Base-by-base conservation (phyloP, 1,140 invertebrate genomes). In the Armadillidium nasatum region DNA sequence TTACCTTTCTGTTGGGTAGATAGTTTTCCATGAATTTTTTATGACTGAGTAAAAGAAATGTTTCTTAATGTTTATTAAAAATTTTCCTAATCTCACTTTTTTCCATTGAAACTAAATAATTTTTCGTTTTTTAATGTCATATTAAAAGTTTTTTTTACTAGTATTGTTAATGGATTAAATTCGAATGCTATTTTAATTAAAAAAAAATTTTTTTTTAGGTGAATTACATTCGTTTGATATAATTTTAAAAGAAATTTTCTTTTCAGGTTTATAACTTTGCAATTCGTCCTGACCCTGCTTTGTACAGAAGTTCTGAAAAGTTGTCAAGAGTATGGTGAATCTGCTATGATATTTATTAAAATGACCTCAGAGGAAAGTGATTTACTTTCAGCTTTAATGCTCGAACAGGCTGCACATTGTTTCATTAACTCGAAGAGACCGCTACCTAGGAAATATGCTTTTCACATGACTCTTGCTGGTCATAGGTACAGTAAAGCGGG, bases 311-410 rank as follows among this genome's bases (percentile, higher is more conserved):
- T 93, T 82, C 85, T 98, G 43, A 92, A 92, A 83, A 89, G 88
- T 68, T 87, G 89, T 23, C 89, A 89, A 15, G 85, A 93, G 75
- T 92, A 91, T 82, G 90, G 90, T 11, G 95, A 98, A 84, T 94
- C 96, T 70, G 96, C 96, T 0, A 92, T 92, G 83, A 94, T 96
- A 83, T 89, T 97, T 45, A 95, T 98, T 80, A 89, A 95, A 70
- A 94, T 98, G 91, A 97, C 95, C 2, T 94, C 92, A 80, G 96
- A 98, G 87, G 96, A 96, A 84, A 94, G 93, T 19, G 94, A 97
- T 86, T 85, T 96, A 69, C 78, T 80, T 68, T 85, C 82, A n/a
- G 96, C 96, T 10, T 85, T 99, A 76, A 86, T 98, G 71, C 85
- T 99, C 15, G 97, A 99, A 86, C 96, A 98, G 86, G 95, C 96